A percentile compares a stretch with the other conserved stretches of the same genome.
Conservation (phyloP, 1,140 invertebrate species). For the Meloidogyne exigua region DNA sequence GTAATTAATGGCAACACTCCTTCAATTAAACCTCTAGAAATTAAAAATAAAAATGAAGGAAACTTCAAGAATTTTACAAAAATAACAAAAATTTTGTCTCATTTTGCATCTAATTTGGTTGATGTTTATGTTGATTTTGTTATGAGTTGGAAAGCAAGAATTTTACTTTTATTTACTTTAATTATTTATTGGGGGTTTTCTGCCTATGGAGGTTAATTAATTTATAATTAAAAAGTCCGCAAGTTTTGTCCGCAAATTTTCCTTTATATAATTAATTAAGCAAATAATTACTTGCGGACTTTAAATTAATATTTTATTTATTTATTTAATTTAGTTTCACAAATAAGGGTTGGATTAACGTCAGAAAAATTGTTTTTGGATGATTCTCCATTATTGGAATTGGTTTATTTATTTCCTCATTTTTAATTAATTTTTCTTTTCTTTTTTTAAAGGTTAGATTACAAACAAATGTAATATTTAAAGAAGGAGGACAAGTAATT, state of each 20-base stretch:
- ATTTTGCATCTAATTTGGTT: constrained; percentile 38
- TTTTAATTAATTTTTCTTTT: background rate
- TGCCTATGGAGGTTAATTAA: constrained; percentile 43
- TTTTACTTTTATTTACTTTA: constrained; percentile 45
- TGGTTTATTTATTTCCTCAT: constrained; percentile 34
- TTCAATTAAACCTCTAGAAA: background rate
- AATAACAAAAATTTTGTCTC: constrained; percentile 16
- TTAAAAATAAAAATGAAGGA: background rate
- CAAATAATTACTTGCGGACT: too few species aligned
- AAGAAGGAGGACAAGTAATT: constrained; percentile 56
- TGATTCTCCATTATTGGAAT: constrained; percentile 59
- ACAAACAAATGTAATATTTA: constrained; percentile 62
- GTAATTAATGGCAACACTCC: background rate
- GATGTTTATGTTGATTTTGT: constrained; percentile 57
- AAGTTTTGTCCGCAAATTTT: too few species aligned
- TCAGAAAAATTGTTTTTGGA: constrained; percentile 63
- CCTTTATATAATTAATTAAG: too few species aligned
- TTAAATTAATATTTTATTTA: too few species aligned
- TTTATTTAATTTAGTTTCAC: constrained; percentile 11
- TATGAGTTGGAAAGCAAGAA: constrained; percentile 44
- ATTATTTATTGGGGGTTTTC: constrained; percentile 58
- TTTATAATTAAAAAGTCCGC: too few species aligned
- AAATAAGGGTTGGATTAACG: constrained; percentile 52
- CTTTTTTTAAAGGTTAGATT: constrained; percentile 26
- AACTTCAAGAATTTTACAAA: background rate